A percentile compares a stretch with the other conserved stretches of the same genome.
Conservation (phyloP, 2,797 vertebrate genomes). For the Orientallactaga sibirica region DNA sequence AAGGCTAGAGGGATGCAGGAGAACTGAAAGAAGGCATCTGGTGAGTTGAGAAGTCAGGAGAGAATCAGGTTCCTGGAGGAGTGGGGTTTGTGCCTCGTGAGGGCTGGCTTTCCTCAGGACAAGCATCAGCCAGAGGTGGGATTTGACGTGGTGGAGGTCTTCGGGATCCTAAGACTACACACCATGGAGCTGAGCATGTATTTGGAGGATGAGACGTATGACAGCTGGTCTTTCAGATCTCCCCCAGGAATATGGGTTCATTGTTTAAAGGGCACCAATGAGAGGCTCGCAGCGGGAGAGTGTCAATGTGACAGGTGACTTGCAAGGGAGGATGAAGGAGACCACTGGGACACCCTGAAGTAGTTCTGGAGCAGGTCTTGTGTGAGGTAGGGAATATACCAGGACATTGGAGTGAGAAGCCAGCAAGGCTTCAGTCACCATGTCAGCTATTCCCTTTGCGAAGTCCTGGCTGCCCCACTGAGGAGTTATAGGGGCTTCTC, state of each 20-base stretch:
- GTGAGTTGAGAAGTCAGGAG: background rate
- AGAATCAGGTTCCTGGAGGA: background rate
- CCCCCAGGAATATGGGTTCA: background rate
- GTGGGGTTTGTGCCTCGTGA: background rate
- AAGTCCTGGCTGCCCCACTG: background rate
- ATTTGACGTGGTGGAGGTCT: background rate
- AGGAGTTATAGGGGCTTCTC: background rate
- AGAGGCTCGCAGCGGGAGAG: background rate
- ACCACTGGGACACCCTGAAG: no score
- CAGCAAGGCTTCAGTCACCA: accelerated
- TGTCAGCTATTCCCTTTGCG: accelerated
- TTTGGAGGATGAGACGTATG: background rate
- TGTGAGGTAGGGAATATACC: background rate
- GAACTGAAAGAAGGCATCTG: background rate
- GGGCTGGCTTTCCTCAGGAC: background rate
- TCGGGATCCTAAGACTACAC: background rate
- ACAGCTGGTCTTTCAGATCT: background rate
- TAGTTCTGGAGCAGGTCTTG: background rate
- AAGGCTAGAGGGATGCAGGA: background rate
- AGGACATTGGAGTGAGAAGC: background rate
- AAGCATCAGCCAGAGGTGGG: background rate
- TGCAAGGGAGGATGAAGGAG: background rate
- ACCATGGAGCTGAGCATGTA: background rate
- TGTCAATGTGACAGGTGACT: background rate
- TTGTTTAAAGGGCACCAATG: background rate